These are phyloP conservation scores for Microtus richardsoni DNA, from an alignment of 2,113 vertebrate species.

Conservation along the genomic window DNA sequence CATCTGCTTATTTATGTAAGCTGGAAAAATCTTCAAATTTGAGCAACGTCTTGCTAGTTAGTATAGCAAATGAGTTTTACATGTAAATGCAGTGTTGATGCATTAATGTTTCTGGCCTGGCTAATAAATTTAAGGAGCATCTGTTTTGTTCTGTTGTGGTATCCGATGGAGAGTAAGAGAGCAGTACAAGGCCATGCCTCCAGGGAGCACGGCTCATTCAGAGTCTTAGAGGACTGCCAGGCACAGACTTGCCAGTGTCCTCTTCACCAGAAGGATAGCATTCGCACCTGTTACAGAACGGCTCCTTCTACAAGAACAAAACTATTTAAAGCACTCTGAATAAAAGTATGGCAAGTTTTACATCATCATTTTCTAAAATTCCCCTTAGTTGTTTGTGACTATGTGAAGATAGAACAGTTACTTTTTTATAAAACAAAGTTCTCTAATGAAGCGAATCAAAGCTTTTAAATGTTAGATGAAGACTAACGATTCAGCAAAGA, in stretches of 20 bases:
- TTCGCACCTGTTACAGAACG: conserved; percentile 47
- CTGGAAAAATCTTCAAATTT: conserved; percentile 38
- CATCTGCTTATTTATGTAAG: not conserved
- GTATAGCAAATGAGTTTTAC: conserved; percentile 10
- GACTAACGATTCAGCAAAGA: conserved; percentile 33
- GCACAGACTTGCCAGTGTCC: conserved; percentile 34
- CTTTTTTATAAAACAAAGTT: conserved; percentile 51
- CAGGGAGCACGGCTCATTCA: conserved; percentile 53
- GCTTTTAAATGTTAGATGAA: conserved; percentile 58
- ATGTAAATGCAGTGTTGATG: not conserved
- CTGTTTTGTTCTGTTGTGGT: conserved; percentile 48
- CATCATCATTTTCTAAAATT: conserved; percentile 68
- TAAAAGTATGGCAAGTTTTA: conserved; percentile 53
- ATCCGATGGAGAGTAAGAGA: not conserved
- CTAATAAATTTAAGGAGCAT: conserved; percentile 45
- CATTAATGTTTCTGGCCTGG: conserved; percentile 34
- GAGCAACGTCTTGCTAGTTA: not conserved
- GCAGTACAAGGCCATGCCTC: not conserved
- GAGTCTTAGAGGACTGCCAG: conserved; percentile 65
- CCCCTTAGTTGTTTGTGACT: conserved; percentile 53
- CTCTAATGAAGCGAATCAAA: not conserved
- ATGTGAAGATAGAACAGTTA: conserved; percentile 52
- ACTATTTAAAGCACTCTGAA: conserved; percentile 61
- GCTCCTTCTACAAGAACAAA: conserved; percentile 62
- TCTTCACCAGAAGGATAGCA: conserved; percentile 63